Conservation (phyloP, 2,888 invertebrate species). For the Spatulosminthurus flaviceps region DNA sequence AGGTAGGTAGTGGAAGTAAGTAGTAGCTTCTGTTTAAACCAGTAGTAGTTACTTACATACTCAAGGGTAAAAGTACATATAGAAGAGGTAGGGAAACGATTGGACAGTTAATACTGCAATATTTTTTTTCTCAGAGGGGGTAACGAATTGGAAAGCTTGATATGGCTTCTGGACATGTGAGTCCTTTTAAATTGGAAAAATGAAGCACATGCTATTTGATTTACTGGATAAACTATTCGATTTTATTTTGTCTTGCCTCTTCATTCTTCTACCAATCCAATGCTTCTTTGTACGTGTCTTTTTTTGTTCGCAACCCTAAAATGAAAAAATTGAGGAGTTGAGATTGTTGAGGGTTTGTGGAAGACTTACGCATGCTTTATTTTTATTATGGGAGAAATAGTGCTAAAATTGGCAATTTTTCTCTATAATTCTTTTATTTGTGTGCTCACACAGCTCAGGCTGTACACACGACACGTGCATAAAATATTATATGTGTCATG, state of each 20-base stretch:
- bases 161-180: slow-evolving; percentile 30
- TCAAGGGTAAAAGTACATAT: neutral
- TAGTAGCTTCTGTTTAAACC: no score
- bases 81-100: slow-evolving; percentile 15
- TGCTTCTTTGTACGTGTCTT: no score
- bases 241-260: slow-evolving; percentile 25
- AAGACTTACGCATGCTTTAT: slow-evolving; percentile 3
- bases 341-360: slow-evolving; percentile 18
- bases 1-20: no score
- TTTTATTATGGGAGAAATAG: neutral
- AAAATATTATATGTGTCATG: no score
- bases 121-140: slow-evolving; percentile 1
- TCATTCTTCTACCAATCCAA: no score
- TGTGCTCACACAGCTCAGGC: no score
- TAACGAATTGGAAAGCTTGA: slow-evolving; percentile 29
- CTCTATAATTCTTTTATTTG: no score
- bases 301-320: neutral
- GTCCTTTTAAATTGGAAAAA: slow-evolving; percentile 33
- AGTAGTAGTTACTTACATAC: no score
- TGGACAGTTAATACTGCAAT: slow-evolving; percentile 19
- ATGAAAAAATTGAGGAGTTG: neutral
- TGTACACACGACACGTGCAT: no score
- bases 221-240: slow-evolving; percentile 27
- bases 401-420: neutral
- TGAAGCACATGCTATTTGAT: slow-evolving; percentile 35